Evolutionary conservation across 2,797 vertebrate genomes (phyloP).

Genomic region (Xenentodon cancila): DNA sequence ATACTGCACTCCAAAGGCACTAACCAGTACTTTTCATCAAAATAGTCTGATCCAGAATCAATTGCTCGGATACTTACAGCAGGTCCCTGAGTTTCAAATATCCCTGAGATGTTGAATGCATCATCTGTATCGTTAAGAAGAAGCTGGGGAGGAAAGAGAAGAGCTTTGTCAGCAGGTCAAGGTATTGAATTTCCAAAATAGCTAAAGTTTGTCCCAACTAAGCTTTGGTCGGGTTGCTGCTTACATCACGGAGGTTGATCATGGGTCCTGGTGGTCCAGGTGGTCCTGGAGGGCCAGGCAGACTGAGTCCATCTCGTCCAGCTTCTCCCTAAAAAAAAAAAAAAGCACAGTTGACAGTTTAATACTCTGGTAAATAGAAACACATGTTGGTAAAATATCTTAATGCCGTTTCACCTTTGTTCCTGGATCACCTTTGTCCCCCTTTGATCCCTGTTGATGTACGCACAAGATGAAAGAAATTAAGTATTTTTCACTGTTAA

Average conservation of each 20-base stretch:
- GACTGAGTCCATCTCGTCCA: constrained; percentile 83
- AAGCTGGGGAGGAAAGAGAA: constrained; percentile 72
- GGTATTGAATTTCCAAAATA: too few relatives aligned
- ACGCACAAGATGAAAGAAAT: constrained; percentile 20
- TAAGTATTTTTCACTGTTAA: neutral
- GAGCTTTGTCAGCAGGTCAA: neutral
- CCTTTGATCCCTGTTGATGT: constrained; percentile 85
- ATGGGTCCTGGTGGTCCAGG: constrained; percentile 88
- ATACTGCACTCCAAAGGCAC: too few relatives aligned
- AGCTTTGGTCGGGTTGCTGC: constrained; percentile 20
- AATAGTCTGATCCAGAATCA: neutral
- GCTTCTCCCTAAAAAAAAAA: constrained; percentile 86
- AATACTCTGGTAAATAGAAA: neutral
- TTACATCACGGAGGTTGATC: constrained; percentile 82
- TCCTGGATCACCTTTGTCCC: constrained; percentile 87
- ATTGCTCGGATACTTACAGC: constrained; percentile 79
- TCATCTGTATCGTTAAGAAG: constrained; percentile 87
- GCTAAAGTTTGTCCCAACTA: too few relatives aligned
- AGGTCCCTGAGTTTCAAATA: constrained; percentile 79
- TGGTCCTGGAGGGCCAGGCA: constrained; percentile 86
- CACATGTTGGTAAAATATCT: neutral
- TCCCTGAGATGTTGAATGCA: constrained; percentile 85
- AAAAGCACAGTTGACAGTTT: neutral
- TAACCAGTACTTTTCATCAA: neutral
- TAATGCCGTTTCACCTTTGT: constrained; percentile 80